Percentiles rank a stretch among this genome's conserved stretches.
Evolutionary conservation across 30 jellyfish, hydroid and myxozoan genomes (phyloP).

Genomic region (Hydractinia symbiolongicarpus): DNA sequence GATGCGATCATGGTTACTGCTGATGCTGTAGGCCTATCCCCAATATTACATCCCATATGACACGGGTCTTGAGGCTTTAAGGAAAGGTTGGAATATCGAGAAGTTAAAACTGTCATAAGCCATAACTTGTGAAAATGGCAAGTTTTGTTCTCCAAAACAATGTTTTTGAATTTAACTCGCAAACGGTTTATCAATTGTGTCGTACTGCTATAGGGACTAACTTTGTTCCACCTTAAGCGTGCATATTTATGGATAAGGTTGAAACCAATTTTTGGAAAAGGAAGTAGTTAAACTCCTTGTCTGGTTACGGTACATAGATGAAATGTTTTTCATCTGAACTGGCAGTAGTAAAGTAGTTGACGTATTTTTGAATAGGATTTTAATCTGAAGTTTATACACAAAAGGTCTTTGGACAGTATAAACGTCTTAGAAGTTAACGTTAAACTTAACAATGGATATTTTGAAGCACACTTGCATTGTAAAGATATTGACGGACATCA

Average conservation of each 20-base stretch:
- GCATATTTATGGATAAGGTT: not conserved
- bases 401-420: not conserved
- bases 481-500: too few species aligned
- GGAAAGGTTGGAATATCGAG: not conserved
- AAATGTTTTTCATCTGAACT: not conserved
- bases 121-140: not conserved
- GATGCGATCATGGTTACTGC: not conserved
- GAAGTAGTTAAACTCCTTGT: too few species aligned
- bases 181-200: not conserved
- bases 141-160: not conserved
- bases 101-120: not conserved
- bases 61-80: not conserved
- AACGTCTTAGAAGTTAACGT: not conserved
- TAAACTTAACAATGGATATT: not conserved
- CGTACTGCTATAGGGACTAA: slow-evolving; percentile 30
- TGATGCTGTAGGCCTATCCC: not conserved
- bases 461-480: too few species aligned
- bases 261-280: not conserved
- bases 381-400: too few species aligned
- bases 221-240: not conserved
- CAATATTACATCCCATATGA: not conserved
- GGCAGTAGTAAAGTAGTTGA: not conserved
- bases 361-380: too few species aligned
- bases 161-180: not conserved
- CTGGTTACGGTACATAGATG: not conserved